A percentile compares a stretch with the other conserved stretches of the same genome.
Conservation (phyloP, 2,113 vertebrate species). For the Tachycineta bicolor region DNA sequence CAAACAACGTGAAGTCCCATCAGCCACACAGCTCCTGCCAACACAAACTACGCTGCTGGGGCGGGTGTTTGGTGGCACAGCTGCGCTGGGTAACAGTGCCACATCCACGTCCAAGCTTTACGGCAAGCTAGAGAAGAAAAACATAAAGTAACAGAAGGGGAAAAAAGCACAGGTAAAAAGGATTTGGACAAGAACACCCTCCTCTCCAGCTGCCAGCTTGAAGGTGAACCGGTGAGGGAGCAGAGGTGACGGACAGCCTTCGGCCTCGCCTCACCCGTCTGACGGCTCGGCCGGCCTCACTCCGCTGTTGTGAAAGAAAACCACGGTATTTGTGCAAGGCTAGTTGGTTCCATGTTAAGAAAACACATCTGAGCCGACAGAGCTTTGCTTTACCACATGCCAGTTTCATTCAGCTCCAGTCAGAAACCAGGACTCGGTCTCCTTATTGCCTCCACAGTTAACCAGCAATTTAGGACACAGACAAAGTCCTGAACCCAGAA, state of each 20-base stretch:
- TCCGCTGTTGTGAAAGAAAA: conserved; percentile 21
- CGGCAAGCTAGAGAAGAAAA: background rate
- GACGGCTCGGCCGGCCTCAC: background rate
- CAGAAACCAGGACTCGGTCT: background rate
- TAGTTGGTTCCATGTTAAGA: conserved; percentile 29
- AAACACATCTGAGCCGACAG: background rate
- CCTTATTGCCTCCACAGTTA: background rate
- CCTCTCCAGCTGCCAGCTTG: background rate
- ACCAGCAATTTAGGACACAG: background rate
- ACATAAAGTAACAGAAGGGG: background rate
- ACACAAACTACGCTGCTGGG: background rate
- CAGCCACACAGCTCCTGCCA: background rate
- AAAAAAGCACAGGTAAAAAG: background rate
- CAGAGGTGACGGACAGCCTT: background rate
- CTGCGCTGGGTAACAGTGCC: background rate
- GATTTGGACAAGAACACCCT: background rate
- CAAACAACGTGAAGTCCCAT: background rate
- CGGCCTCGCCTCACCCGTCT: background rate
- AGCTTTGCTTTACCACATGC: conserved; percentile 13
- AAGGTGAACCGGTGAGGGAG: background rate
- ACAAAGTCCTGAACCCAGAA: background rate
- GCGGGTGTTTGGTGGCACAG: accelerated
- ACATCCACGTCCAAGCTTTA: background rate
- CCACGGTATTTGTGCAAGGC: conserved; percentile 45
- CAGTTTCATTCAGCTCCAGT: conserved; percentile 16